Percentiles rank a stretch among this genome's conserved stretches.
phyloP scores from a whole-genome alignment of 92 coral and sea anemone genomes.

The Phenganax subtilis region DNA sequence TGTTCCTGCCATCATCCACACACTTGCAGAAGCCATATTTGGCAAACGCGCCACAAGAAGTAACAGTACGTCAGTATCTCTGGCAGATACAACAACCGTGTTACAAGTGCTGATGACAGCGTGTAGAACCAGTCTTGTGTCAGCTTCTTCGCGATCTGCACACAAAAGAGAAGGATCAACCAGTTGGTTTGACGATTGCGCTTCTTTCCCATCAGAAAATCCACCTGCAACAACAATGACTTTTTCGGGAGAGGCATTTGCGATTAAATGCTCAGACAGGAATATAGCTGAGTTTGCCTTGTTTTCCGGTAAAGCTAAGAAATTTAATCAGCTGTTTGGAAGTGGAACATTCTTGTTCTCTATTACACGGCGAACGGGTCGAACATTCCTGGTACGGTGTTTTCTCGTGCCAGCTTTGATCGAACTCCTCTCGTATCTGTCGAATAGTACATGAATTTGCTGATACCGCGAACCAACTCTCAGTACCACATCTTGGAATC shows the following conservation, averaged over 20 bases:
- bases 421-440: constrained; percentile 42
- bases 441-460: constrained; percentile 56
- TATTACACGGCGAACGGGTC: constrained; percentile 43
- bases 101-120: constrained; percentile 38
- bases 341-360: constrained; percentile 52
- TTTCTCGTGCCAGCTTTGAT: constrained; percentile 58
- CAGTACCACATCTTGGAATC: constrained; percentile 41
- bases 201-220: constrained; percentile 51
- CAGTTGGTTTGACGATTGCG: constrained; percentile 34
- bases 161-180: constrained; percentile 43
- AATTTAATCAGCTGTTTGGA: constrained; percentile 52
- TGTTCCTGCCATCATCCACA: constrained; percentile 61
- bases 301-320: constrained; percentile 62
- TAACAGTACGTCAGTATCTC: constrained; percentile 56
- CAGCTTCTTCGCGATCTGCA: constrained; percentile 49
- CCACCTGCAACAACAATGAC: constrained; percentile 51
- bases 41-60: constrained; percentile 54
- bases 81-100: constrained; percentile 44
- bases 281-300: constrained; percentile 59
- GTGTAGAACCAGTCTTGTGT: constrained; percentile 46
- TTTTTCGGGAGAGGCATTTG: constrained; percentile 42
- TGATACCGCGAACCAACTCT: constrained; percentile 52
- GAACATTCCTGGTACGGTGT: constrained; percentile 31
- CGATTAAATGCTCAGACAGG: constrained; percentile 46
- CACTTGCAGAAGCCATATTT: constrained; percentile 39